Evolutionary conservation across 2,113 vertebrate species (phyloP).

Genomic region (Microtus pennsylvanicus): DNA sequence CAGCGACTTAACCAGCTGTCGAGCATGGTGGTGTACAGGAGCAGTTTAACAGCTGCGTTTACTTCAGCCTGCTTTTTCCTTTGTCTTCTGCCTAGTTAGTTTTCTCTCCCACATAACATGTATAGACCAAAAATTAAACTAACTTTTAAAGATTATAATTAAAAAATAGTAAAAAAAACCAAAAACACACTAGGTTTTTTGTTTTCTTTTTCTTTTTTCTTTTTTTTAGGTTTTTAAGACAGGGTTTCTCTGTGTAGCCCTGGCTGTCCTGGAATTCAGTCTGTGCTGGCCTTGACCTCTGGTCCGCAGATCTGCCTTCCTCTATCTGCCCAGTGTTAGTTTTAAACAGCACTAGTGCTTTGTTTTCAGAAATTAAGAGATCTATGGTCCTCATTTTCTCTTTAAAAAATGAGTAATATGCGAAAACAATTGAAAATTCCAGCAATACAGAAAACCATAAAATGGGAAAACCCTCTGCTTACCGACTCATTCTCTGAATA

Average conservation of each 20-base stretch:
- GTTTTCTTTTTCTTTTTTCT: too few relatives aligned
- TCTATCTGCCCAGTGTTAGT: neutral
- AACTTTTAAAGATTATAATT: slow-evolving; percentile 49
- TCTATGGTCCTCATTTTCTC: neutral
- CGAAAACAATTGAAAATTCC: slow-evolving; percentile 36
- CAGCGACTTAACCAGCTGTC: neutral
- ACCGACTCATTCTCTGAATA: neutral
- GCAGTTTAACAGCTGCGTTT: neutral
- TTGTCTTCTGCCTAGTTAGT: neutral
- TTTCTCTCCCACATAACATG: slow-evolving; percentile 16
- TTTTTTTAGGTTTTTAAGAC: neutral
- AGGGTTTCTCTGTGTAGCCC: neutral
- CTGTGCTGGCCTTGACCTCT: neutral
- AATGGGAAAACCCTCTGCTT: neutral
- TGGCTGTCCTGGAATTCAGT: neutral
- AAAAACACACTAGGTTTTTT: neutral
- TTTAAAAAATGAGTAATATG: neutral
- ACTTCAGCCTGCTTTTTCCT: neutral
- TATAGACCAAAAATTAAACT: neutral
- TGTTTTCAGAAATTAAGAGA: neutral
- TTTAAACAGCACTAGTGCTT: neutral
- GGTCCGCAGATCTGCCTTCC: neutral
- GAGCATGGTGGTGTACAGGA: too few relatives aligned
- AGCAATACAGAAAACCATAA: slow-evolving; percentile 29
- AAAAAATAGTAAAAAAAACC: neutral